Base-by-base conservation (phyloP, 2,113 vertebrate species). In the Archilochus colubris region DNA sequence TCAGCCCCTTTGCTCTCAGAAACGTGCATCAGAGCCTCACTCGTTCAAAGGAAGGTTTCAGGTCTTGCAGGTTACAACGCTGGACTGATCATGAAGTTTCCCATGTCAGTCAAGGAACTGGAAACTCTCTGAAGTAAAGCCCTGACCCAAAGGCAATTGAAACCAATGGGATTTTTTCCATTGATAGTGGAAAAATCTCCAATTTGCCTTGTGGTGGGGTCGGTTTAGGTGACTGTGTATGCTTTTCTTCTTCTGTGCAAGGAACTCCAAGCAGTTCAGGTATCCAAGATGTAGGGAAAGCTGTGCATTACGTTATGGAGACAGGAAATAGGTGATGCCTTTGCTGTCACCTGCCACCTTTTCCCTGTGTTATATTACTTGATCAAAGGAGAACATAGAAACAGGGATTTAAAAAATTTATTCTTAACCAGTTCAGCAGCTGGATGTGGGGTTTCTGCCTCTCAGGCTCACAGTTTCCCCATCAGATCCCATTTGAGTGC, bases 1-100 rank as follows among this genome's bases (percentile, higher is more conserved):
- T 62, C 33, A 44, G 11, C 27, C n/a, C 55, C 50, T 67, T 67
- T 83, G 48, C 40, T 63, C 78, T 58, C 54, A 53, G 54, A 51
- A 61, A 25, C 36, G 33, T 72, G 51, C 8, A 1, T 38, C 61
- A 1, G 13, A 86, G 46, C 73, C 40, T 90, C 6, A 2, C 48
- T 80, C 0, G 0, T 27, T 76, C 82, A 38, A 17, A 70, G 31
- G 2, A 36, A 25, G 3, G 0, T 4, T 87, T 70, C 31, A 59
- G 62, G 38, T 79, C 51, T 55, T 48, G 51, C 23, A 43, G 59
- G 55, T 95, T 86, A 38, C 61, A 75, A 4, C 1, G 1, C 51
- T 86, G 84, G 46, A 59, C 15, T 85, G 33, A 44, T 58, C 38
- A 48, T 36, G 18, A 76, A 91, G 43, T 76, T 94, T 74, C 61